Percentiles rank a stretch among this genome's conserved stretches.
These are phyloP conservation scores for Xestia c-nigrum DNA, from an alignment of 2,888 invertebrate genomes.

Conservation along the genomic window DNA sequence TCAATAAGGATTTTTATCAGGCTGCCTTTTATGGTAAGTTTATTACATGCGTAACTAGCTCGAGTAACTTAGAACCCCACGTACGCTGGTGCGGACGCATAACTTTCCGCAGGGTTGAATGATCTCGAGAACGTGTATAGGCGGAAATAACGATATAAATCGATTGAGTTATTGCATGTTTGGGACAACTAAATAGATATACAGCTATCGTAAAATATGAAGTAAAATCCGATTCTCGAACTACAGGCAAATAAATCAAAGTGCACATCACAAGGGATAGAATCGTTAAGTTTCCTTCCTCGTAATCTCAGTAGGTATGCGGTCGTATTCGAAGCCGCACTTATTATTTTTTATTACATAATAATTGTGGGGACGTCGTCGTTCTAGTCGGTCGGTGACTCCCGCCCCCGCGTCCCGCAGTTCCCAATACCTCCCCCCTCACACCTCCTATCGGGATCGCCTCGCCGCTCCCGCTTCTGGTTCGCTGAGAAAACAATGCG, in stretches of 20 bases:
- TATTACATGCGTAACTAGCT: slow-evolving; percentile 31
- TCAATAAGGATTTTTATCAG: slow-evolving; percentile 30
- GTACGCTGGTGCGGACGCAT: slow-evolving; percentile 57
- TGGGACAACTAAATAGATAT: slow-evolving; percentile 53
- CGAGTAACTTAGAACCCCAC: slow-evolving; percentile 38
- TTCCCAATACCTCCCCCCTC: slow-evolving; percentile 22
- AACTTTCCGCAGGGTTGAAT: slow-evolving; percentile 69
- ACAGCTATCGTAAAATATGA: slow-evolving; percentile 53
- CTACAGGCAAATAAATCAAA: slow-evolving; percentile 52
- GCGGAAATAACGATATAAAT: slow-evolving; percentile 58
- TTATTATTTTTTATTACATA: slow-evolving; percentile 84
- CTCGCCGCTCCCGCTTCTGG: slow-evolving; percentile 68
- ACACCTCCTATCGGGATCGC: slow-evolving; percentile 68
- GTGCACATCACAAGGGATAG: slow-evolving; percentile 55
- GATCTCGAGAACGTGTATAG: slow-evolving; percentile 43
- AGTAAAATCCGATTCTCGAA: slow-evolving; percentile 27
- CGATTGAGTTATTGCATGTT: slow-evolving; percentile 55
- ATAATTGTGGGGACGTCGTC: slow-evolving; percentile 81
- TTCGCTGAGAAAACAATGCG: slow-evolving; percentile 75
- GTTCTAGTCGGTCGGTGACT: slow-evolving; percentile 81
- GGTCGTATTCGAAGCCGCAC: slow-evolving; percentile 76
- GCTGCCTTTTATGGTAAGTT: slow-evolving; percentile 21
- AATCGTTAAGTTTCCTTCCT: slow-evolving; percentile 69
- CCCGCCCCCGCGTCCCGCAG: slow-evolving; percentile 47
- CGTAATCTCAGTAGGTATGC: slow-evolving; percentile 75